Base-by-base conservation (phyloP, 1,140 invertebrate genomes). In the Euschistus heros region DNA sequence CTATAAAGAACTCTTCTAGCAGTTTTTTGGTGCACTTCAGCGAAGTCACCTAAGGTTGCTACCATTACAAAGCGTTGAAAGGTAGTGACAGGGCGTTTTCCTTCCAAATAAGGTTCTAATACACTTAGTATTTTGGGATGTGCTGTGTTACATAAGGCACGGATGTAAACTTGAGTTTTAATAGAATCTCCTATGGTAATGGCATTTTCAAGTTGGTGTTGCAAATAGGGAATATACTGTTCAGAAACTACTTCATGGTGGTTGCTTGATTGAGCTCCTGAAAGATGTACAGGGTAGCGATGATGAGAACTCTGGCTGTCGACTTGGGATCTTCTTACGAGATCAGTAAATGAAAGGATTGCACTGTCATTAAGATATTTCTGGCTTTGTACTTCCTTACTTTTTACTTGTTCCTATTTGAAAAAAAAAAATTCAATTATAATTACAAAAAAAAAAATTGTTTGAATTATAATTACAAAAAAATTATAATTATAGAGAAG, bases 61-160 rank as follows among this genome's bases (percentile, higher is more conserved):
- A 87, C 79, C 75, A 87, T 86, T 64, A 79, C 70, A 3, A 77
- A 71, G 30, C 85, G 77, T 69, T 86, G 80, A 74, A 80, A 83
- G 15, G 76, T 80, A 0, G 82, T 77, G 1, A 76, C 70, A 65
- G 0, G n/a, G 65, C 46, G 78, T 73, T 67, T 78, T 55, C 66
- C 82, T 75, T 87, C 82, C 6, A 87, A 73, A 68, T 85, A 87
- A 2, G 83, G 82, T 70, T 84, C 76, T 67, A 84, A 83, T 4
- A 81, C 75, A 2, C 75, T 65, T 2, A 86, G 67, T 50, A 86
- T 80, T 61, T 74, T 73, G 2, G 78, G 79, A 71, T 86, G 81
- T 26, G 71, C 82, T 3, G 82, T 73, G 64, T 80, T 80, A 30
- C 85, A 84, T 63, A 87, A 75, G 54, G 85, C 84, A 24, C 78